Conservation (phyloP, 35 echinoderm and acorn worm species). For the Acanthaster planci region DNA sequence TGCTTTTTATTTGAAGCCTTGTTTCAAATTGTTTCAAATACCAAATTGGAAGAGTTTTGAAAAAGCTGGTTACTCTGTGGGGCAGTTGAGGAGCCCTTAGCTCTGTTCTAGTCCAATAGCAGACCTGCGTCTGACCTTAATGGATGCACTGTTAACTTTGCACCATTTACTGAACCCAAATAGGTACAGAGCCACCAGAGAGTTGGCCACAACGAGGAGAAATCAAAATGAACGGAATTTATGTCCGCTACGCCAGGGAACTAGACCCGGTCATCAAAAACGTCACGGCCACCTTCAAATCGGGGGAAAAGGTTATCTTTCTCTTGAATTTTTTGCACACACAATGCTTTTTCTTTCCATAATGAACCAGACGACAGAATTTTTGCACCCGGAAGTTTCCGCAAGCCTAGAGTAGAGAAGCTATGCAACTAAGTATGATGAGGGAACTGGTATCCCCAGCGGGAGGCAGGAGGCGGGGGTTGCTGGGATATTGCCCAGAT, state of each 20-base stretch:
- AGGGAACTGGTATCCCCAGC: too few relatives aligned
- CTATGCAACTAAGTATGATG: too few relatives aligned
- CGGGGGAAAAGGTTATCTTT: conserved; percentile 67
- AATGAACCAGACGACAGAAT: not conserved
- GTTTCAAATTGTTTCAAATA: too few relatives aligned
- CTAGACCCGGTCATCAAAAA: conserved; percentile 67
- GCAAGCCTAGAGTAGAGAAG: not conserved
- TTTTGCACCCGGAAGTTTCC: not conserved
- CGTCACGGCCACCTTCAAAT: conserved; percentile 42
- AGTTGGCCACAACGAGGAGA: conserved; percentile 59
- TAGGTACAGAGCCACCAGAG: conserved; percentile 48
- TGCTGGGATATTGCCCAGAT: too few relatives aligned
- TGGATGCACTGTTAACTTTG: not conserved
- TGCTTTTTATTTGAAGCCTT: too few relatives aligned
- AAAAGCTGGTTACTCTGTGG: too few relatives aligned
- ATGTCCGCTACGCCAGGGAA: conserved; percentile 62
- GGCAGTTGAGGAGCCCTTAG: too few relatives aligned
- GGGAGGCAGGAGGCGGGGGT: too few relatives aligned
- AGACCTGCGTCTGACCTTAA: too few relatives aligned
- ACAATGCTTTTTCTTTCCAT: too few relatives aligned
- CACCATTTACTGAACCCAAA: not conserved
- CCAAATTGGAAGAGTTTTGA: too few relatives aligned
- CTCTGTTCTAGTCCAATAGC: too few relatives aligned
- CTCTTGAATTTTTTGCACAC: not conserved
- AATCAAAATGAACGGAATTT: conserved; percentile 56